Percentiles rank a stretch among this genome's conserved stretches.
phyloP scores from a whole-genome alignment of 2,888 invertebrate species.

The Volucella zonaria region DNA sequence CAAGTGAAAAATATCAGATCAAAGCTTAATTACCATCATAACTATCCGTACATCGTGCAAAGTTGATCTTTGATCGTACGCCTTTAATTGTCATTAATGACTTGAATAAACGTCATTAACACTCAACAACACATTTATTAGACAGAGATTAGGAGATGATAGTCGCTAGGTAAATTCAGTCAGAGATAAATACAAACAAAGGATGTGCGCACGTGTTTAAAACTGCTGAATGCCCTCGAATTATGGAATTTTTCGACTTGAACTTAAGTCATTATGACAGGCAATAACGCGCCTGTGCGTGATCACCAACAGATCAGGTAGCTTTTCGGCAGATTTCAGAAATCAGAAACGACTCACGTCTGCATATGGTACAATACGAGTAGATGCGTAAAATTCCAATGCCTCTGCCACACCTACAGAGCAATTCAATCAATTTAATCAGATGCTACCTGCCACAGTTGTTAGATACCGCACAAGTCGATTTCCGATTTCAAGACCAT shows the following conservation, averaged over 20 bases:
- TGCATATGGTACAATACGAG: too few species aligned
- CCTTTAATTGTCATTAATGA: slow-evolving; percentile 26
- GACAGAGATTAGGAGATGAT: too few species aligned
- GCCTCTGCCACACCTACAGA: slow-evolving; percentile 40
- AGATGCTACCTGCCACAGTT: slow-evolving; percentile 22
- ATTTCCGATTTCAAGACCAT: slow-evolving; percentile 14
- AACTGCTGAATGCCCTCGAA: too few species aligned
- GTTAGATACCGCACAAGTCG: neutral
- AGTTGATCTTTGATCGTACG: slow-evolving; percentile 55
- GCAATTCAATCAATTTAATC: neutral
- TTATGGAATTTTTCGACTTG: too few species aligned
- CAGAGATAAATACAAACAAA: too few species aligned
- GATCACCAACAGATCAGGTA: slow-evolving; percentile 11
- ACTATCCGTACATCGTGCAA: neutral
- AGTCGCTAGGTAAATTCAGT: neutral
- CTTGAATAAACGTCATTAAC: slow-evolving; percentile 21
- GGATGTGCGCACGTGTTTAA: too few species aligned
- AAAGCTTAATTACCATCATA: slow-evolving; percentile 63
- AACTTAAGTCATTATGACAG: too few species aligned
- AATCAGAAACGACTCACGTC: neutral
- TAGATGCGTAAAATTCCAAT: slow-evolving; percentile 41
- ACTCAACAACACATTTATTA: neutral
- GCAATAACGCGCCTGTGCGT: too few species aligned
- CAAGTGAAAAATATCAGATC: slow-evolving; percentile 49
- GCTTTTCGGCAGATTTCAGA: slow-evolving; percentile 8